Percentiles rank a stretch among this genome's conserved stretches.
Conservation (phyloP, 2,888 invertebrate species). For the Spodoptera littoralis region DNA sequence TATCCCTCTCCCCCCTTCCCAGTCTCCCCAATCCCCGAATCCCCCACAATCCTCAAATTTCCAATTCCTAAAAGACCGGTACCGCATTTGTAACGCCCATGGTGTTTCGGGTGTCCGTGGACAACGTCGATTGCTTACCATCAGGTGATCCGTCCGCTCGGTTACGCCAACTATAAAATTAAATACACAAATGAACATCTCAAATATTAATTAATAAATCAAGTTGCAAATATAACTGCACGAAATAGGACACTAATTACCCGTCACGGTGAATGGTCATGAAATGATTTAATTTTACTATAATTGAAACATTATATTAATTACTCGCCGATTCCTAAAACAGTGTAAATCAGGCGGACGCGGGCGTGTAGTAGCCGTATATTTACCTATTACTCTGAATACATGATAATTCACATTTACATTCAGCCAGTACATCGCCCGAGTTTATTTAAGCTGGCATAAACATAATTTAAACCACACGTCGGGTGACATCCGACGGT, state of each 20-base stretch:
- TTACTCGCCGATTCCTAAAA: constrained; percentile 35
- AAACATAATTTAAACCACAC: constrained; percentile 23
- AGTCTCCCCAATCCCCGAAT: no score
- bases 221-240: no score
- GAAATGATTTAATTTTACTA: constrained; percentile 13
- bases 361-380: constrained; percentile 2
- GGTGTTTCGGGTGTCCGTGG: no score
- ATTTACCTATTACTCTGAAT: constrained; percentile 35
- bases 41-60: no score
- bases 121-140: no score
- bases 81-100: no score
- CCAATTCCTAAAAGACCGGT: no score
- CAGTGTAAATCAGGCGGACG: constrained; percentile 4
- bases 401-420: constrained; percentile 18
- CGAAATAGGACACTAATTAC: constrained; percentile 1
- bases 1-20: no score
- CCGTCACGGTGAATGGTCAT: constrained; percentile 3
- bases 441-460: constrained; percentile 31
- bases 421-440: constrained; percentile 21
- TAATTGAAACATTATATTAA: constrained; percentile 10
- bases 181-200: no score
- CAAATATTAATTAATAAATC: no score
- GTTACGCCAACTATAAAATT: no score
- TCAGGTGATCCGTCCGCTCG: no score
- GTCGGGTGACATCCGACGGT: constrained; percentile 9